Evolutionary conservation across 1,140 invertebrate genomes (phyloP), one percentile per base, ranked within the genome.

Genomic region (Drosophila parvula): DNA sequence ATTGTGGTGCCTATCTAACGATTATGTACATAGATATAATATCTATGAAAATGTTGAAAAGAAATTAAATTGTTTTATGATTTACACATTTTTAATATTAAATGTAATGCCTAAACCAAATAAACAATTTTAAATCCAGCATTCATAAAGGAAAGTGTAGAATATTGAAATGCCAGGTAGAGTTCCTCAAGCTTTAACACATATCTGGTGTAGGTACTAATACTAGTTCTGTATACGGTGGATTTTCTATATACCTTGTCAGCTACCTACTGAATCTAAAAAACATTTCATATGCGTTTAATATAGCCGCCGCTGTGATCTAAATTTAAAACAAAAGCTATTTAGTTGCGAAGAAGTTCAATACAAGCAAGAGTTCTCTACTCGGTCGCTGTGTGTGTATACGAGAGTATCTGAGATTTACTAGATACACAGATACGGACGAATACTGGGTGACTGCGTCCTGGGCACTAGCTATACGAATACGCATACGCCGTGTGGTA

Each of bases 281-380:
- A 84, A 77, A 90, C 82, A 88, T 90, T 89, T 89, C 82, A 86
- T 86, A 86, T 89, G 84, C 81, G 81, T 89, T 89, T 89, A 89
- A 90, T 89, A 90, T 90, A 90, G 85, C 71, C 65, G 76, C 75
- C 76, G 81, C 79, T 81, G 59, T 86, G 69, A 48, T 81, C 86
- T 90, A 90, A 90, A 90, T 71, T 90, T 90, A 90, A 90, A 90
- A 82, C 86, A 86, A 90, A 90, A 90, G 86, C 86, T 90, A 90
- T 90, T 90, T 86, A 90, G 86, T 90, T 90, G 86, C 86, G 85
- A 88, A 90, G 86, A 90, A 90, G 86, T 90, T 90, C 86, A 86
- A 77, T 63, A 88, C 82, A 83, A 63, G 81, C 74, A 74, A 70
- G 67, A 59, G 34, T 41, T 30, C 63, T 56, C 32, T 59, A 32